Percentiles rank a stretch among this genome's conserved stretches.
These are phyloP conservation scores for Trochalopteron elliotii DNA, from an alignment of 2,113 vertebrate species.

Conservation along the genomic window DNA sequence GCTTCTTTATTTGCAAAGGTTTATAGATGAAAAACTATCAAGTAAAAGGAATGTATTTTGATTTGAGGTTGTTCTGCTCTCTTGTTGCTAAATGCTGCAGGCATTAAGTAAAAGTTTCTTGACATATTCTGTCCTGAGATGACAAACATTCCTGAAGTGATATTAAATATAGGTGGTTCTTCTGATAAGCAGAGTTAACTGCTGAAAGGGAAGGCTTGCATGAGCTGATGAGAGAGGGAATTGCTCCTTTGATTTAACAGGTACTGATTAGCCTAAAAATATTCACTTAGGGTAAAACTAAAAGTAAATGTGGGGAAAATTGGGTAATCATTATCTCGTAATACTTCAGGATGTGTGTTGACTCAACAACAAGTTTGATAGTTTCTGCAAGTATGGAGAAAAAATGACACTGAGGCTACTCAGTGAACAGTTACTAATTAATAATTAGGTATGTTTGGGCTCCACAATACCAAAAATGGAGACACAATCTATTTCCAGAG, in stretches of 20 bases:
- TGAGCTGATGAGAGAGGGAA: neutral
- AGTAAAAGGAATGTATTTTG: neutral
- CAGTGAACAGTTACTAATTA: neutral
- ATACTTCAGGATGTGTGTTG: neutral
- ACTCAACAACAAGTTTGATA: neutral
- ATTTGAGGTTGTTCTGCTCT: neutral
- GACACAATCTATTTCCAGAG: neutral
- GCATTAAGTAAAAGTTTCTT: neutral
- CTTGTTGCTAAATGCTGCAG: neutral
- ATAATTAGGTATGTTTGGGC: neutral
- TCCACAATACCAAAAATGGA: neutral
- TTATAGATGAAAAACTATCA: neutral
- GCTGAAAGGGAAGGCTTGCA: neutral
- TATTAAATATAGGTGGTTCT: neutral
- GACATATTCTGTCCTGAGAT: neutral
- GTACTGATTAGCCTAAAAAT: constrained; percentile 38
- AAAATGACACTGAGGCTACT: neutral
- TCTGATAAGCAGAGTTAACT: neutral
- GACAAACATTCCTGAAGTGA: neutral
- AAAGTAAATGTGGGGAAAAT: neutral
- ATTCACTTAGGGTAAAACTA: neutral
- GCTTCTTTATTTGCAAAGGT: neutral
- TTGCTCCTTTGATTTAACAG: neutral
- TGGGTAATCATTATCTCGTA: neutral
- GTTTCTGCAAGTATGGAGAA: rapidly evolving